Percentiles rank a stretch among this genome's conserved stretches.
These are phyloP conservation scores for Tetragonisca angustula DNA, from an alignment of 2,888 invertebrate species.

Conservation along the genomic window DNA sequence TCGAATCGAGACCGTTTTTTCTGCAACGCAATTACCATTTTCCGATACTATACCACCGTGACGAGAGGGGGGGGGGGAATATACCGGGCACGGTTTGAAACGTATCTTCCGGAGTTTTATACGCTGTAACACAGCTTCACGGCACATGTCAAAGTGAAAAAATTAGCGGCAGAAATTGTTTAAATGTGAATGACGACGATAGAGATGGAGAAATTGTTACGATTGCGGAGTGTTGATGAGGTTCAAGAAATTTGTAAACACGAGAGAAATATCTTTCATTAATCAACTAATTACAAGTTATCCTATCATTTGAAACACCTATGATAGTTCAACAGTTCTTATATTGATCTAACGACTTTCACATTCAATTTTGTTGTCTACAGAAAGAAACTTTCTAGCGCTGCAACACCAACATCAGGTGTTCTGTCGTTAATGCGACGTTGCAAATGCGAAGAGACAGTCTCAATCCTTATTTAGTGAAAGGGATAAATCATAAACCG, in stretches of 20 bases:
- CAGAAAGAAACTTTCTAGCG: not conserved
- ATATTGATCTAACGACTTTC: not conserved
- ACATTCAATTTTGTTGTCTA: not conserved
- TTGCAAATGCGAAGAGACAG: not conserved
- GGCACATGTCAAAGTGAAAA: not conserved
- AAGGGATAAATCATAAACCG: not conserved
- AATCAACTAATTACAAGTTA: not conserved
- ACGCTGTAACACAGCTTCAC: not conserved
- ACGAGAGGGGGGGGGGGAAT: not conserved
- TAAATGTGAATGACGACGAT: not conserved
- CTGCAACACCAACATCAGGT: not conserved
- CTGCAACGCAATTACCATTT: slow-evolving; percentile 27
- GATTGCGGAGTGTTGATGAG: not conserved
- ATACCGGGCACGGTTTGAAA: slow-evolving; percentile 14
- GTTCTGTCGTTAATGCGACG: not conserved
- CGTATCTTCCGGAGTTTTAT: not conserved
- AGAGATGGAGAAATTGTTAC: not conserved
- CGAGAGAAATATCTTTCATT: not conserved
- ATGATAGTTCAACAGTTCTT: not conserved
- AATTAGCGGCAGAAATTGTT: not conserved
- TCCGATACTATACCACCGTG: slow-evolving; percentile 23
- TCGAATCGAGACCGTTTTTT: slow-evolving; percentile 32
- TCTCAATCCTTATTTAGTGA: not conserved
- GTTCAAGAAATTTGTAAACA: not conserved
- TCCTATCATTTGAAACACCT: not conserved